A percentile compares a stretch with the other conserved stretches of the same genome.
phyloP scores from a whole-genome alignment of 2,888 invertebrate genomes.

The Drosophila antonietae region DNA sequence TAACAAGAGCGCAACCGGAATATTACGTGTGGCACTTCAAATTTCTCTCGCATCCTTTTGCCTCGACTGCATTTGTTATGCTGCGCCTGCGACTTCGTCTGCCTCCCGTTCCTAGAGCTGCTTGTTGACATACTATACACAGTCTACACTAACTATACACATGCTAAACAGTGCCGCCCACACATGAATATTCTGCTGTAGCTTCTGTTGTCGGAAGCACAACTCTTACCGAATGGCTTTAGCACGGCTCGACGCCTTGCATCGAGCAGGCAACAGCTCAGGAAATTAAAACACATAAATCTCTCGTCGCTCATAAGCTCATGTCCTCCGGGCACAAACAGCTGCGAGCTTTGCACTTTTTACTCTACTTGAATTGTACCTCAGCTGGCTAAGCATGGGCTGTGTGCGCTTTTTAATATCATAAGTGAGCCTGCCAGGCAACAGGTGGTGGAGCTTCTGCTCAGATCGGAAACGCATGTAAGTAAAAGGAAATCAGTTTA shows the following conservation, averaged over 20 bases:
- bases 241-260: constrained; percentile 46
- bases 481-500: constrained; percentile 31
- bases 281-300: constrained; percentile 84
- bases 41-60: constrained; percentile 75
- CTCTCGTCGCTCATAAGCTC: constrained; percentile 67
- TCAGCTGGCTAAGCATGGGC: constrained; percentile 27
- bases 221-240: constrained; percentile 45
- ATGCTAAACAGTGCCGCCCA: constrained; percentile 34
- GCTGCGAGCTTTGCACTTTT: constrained; percentile 41
- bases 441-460: constrained; percentile 51
- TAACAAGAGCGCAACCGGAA: constrained; percentile 61
- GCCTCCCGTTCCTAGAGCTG: constrained; percentile 8
- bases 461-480: constrained; percentile 28
- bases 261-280: constrained; percentile 63
- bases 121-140: constrained; percentile 48
- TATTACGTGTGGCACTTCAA: constrained; percentile 79
- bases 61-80: constrained; percentile 34
- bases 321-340: constrained; percentile 34
- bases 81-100: background rate
- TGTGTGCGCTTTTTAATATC: constrained; percentile 62
- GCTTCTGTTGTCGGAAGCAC: constrained; percentile 24
- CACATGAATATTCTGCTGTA: constrained; percentile 27
- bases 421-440: constrained; percentile 57
- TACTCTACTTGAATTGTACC: constrained; percentile 38
- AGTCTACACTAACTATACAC: constrained; percentile 50